A percentile compares a stretch with the other conserved stretches of the same genome.
These are phyloP conservation scores for Mechanitis mazaeus DNA, from an alignment of 2,888 invertebrate genomes.

Conservation along the genomic window DNA sequence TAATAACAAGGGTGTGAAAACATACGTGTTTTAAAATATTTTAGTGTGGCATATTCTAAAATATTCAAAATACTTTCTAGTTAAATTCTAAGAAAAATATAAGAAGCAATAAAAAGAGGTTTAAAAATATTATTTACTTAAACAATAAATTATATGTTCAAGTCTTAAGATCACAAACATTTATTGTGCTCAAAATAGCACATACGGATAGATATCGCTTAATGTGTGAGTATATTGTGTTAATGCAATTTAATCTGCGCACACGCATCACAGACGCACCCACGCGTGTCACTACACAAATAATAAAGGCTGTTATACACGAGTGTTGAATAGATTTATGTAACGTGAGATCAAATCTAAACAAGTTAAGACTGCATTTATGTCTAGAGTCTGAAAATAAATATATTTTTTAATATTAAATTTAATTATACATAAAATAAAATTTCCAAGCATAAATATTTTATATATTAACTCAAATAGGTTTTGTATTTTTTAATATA, in stretches of 20 bases:
- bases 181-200: constrained; percentile 33
- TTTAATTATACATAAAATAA: too few relatives aligned
- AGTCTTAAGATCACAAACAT: constrained; percentile 21
- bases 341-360: neutral
- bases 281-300: constrained; percentile 60
- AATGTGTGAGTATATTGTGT: constrained; percentile 41
- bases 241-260: constrained; percentile 74
- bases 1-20: too few relatives aligned
- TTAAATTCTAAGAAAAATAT: too few relatives aligned
- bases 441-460: too few relatives aligned
- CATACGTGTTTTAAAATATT: too few relatives aligned
- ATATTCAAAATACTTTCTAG: too few relatives aligned
- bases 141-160: constrained; percentile 25
- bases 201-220: constrained; percentile 34
- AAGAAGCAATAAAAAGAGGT: neutral
- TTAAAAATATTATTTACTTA: neutral
- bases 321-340: constrained; percentile 13
- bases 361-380: neutral
- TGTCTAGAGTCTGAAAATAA: neutral
- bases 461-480: too few relatives aligned
- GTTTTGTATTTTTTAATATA: too few relatives aligned
- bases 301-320: constrained; percentile 34
- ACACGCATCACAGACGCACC: constrained; percentile 66
- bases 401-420: too few relatives aligned
- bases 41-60: too few relatives aligned